phyloP scores from a whole-genome alignment of 2,888 invertebrate species.

The Ceriagrion tenellum region DNA sequence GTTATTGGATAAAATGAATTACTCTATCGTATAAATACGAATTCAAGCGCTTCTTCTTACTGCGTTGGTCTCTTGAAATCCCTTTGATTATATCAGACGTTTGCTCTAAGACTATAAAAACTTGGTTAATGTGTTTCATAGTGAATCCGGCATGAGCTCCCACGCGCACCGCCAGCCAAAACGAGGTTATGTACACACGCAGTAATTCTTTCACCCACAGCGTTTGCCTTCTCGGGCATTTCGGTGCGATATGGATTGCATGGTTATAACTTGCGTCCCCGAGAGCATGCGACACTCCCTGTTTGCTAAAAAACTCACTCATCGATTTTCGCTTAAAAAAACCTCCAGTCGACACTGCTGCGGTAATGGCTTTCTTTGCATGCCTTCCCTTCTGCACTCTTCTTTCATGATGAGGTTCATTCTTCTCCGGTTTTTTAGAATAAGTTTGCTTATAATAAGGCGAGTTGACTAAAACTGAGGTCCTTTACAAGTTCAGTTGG shows the following conservation, averaged over 20 bases:
- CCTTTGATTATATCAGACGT: background rate
- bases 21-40: background rate
- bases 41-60: background rate
- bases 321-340: background rate
- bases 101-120: background rate
- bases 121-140: background rate
- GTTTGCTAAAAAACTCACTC: background rate
- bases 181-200: constrained; percentile 15
- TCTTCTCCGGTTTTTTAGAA: no score
- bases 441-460: no score
- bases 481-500: no score
- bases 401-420: no score
- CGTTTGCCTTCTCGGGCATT: background rate
- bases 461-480: no score
- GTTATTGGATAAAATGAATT: background rate
- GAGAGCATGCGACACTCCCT: background rate
- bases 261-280: background rate
- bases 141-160: background rate
- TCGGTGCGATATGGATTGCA: background rate
- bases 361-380: background rate
- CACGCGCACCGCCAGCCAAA: background rate
- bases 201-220: background rate
- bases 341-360: background rate
- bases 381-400: no score
- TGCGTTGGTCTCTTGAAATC: background rate